Evolutionary conservation across 2,113 vertebrate species (phyloP).

Genomic region (Python bivittatus): DNA sequence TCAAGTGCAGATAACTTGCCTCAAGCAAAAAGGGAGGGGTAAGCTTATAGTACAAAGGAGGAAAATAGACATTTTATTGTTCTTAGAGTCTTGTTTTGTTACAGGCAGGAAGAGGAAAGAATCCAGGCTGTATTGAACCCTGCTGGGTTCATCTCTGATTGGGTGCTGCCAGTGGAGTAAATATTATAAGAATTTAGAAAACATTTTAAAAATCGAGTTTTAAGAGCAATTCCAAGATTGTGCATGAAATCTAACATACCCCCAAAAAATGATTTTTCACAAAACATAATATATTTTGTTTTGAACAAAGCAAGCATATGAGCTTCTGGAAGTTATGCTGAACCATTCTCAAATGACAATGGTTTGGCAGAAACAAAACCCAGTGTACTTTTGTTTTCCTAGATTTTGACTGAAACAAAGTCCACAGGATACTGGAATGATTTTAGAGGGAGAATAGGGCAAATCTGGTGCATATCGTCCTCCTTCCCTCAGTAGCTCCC

Average conservation of each 20-base stretch:
- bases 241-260: background rate
- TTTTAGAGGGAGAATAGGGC: background rate
- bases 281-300: background rate
- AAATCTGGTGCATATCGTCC: background rate
- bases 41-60: background rate
- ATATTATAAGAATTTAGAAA: background rate
- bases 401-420: background rate
- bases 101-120: background rate
- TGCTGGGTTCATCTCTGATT: background rate
- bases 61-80: background rate
- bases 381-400: background rate
- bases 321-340: background rate
- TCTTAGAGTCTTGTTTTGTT: background rate
- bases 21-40: background rate
- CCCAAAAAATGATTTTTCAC: background rate
- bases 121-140: background rate
- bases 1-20: background rate
- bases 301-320: background rate
- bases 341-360: background rate
- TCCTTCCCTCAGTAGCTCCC: background rate
- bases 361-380: background rate
- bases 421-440: background rate
- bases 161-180: background rate
- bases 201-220: background rate
- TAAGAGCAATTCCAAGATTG: background rate